phyloP scores from a whole-genome alignment of 2,113 vertebrate genomes.

The Climacteris rufus region DNA sequence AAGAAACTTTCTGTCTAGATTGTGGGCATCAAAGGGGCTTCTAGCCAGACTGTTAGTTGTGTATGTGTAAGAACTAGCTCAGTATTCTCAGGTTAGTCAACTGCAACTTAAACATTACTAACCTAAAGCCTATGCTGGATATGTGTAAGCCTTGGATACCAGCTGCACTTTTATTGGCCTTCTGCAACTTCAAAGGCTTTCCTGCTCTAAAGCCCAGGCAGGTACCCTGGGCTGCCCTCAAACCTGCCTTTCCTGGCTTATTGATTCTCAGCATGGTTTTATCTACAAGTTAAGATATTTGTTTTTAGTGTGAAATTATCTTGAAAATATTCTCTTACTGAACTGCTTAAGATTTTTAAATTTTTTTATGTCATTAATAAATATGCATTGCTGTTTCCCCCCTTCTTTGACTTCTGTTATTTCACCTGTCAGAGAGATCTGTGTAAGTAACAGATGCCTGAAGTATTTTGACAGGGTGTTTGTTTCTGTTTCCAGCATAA shows the following conservation, averaged over 20 bases:
- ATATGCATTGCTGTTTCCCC: neutral
- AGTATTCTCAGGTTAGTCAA: neutral
- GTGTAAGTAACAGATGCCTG: slow-evolving; percentile 24
- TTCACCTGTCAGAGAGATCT: slow-evolving; percentile 13
- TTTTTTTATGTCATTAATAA: neutral
- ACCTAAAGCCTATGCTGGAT: neutral
- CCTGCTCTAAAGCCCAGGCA: slow-evolving; percentile 63
- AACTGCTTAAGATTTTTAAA: neutral
- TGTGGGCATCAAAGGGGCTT: neutral
- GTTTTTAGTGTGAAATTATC: neutral
- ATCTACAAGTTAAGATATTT: slow-evolving; percentile 32
- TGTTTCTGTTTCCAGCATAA: slow-evolving; percentile 53
- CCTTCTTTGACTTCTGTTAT: neutral
- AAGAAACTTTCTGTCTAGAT: neutral
- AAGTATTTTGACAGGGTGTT: slow-evolving; percentile 52
- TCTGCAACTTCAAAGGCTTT: slow-evolving; percentile 78
- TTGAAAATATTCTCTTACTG: neutral
- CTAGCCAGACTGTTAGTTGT: neutral
- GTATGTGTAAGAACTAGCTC: neutral
- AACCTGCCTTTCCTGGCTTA: slow-evolving; percentile 57
- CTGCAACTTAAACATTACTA: slow-evolving; percentile 25
- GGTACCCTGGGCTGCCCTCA: slow-evolving; percentile 47
- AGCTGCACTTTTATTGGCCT: slow-evolving; percentile 77
- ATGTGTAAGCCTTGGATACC: slow-evolving; percentile 55
- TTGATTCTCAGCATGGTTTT: slow-evolving; percentile 69